Percentiles rank a stretch among this genome's conserved stretches.
Conservation (phyloP, 2,888 invertebrate species). For the Patella depressa region DNA sequence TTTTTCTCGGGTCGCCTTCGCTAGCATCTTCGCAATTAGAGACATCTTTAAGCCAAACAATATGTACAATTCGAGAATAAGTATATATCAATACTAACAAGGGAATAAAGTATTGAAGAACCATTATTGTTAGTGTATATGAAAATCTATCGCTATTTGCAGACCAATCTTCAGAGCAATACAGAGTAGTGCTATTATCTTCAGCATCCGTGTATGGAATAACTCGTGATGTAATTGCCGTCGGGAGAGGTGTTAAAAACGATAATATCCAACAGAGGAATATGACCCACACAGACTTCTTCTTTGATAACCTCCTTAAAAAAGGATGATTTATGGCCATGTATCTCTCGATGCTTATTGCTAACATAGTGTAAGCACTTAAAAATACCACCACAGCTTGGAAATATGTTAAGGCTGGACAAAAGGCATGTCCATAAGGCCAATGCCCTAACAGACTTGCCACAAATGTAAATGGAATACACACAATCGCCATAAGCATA, state of each 20-base stretch:
- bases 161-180: constrained; percentile 38
- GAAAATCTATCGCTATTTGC: constrained; percentile 34
- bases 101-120: constrained; percentile 87
- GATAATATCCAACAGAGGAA: constrained; percentile 83
- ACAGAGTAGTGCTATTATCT: constrained; percentile 28
- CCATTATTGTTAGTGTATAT: constrained; percentile 83
- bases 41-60: constrained; percentile 88
- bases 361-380: constrained; percentile 90
- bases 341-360: constrained; percentile 92
- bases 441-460: constrained; percentile 86
- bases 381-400: constrained; percentile 76
- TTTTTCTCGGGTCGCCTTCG: constrained; percentile 29
- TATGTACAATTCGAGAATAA: constrained; percentile 86
- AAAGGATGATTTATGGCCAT: constrained; percentile 91
- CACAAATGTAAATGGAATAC: constrained; percentile 76
- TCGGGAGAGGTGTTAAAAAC: constrained; percentile 84
- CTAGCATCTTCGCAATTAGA: constrained; percentile 81
- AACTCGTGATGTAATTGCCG: constrained; percentile 79
- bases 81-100: constrained; percentile 85
- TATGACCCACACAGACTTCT: constrained; percentile 80
- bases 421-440: constrained; percentile 89
- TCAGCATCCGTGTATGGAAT: constrained; percentile 25
- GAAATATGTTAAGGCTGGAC: constrained; percentile 85
- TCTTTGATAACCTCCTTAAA: constrained; percentile 83
- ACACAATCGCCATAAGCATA: constrained; percentile 70